A percentile compares a stretch with the other conserved stretches of the same genome.
Evolutionary conservation across 2,888 invertebrate genomes (phyloP).

Genomic region (Iphiclides podalirius): DNA sequence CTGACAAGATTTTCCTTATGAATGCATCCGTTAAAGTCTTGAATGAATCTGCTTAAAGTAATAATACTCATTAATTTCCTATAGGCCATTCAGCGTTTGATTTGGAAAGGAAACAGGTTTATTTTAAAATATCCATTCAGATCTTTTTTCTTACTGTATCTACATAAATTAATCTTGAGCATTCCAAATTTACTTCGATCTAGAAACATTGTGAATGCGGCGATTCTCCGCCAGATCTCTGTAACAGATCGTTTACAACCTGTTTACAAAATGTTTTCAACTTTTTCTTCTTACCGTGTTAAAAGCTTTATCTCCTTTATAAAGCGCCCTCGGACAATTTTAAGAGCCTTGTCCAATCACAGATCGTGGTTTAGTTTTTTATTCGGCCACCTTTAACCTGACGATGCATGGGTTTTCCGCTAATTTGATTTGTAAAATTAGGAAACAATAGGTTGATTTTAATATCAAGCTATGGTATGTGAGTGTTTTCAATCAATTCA

Average conservation of each 20-base stretch:
- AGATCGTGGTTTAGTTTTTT: conserved; percentile 42
- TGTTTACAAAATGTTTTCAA: conserved; percentile 62
- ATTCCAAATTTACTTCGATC: not conserved
- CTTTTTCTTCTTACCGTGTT: conserved; percentile 54
- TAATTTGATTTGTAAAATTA: conserved; percentile 60
- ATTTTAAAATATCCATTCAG: not conserved
- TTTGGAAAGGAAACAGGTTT: not conserved
- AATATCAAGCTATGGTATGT: conserved; percentile 24
- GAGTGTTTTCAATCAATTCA: too few species aligned
- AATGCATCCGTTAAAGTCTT: too few species aligned
- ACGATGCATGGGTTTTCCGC: conserved; percentile 38
- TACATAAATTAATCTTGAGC: not conserved
- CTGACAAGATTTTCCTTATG: too few species aligned
- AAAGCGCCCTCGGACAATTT: conserved; percentile 64
- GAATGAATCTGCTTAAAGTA: too few species aligned
- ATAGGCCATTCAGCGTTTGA: not conserved
- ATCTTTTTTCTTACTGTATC: not conserved
- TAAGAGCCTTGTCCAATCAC: conserved; percentile 53
- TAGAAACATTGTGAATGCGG: not conserved
- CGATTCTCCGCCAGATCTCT: conserved; percentile 1
- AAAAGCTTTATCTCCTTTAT: conserved; percentile 64
- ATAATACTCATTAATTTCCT: not conserved
- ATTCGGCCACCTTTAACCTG: conserved; percentile 36
- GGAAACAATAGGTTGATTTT: conserved; percentile 41
- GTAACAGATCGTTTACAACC: conserved; percentile 61